Conservation (phyloP, 2,113 vertebrate genomes). For the Spilogale gracilis region DNA sequence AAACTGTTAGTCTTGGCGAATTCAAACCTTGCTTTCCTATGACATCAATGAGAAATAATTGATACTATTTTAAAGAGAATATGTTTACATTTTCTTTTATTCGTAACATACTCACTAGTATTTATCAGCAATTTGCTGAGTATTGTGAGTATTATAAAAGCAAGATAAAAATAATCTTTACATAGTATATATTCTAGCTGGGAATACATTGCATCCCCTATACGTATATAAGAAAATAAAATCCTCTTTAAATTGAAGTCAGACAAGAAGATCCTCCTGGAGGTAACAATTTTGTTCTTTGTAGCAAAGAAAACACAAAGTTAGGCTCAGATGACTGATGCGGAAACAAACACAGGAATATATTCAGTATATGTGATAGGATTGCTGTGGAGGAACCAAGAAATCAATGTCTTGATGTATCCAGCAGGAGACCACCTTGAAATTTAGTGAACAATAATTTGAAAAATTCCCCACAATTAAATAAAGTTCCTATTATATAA, state of each 20-base stretch:
- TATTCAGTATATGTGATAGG: not conserved
- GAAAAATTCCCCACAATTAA: not conserved
- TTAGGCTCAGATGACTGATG: not conserved
- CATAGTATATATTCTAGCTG: not conserved
- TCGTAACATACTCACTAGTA: not conserved
- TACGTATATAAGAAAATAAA: not conserved
- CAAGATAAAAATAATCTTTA: not conserved
- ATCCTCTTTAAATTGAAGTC: not conserved
- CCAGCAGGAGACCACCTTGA: not conserved
- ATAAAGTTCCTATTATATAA: not conserved
- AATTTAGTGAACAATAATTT: not conserved
- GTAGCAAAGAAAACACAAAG: not conserved
- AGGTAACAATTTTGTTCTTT: not conserved
- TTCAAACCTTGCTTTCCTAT: not conserved
- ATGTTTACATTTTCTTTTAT: not conserved
- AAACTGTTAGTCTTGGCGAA: conserved; percentile 5
- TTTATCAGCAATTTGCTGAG: not conserved
- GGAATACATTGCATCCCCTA: not conserved
- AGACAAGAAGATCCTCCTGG: not conserved
- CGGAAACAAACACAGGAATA: not conserved
- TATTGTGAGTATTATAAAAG: not conserved
- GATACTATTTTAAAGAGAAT: not conserved
- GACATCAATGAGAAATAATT: not conserved
- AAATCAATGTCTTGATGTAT: not conserved
- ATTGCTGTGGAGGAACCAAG: not conserved